A percentile compares a stretch with the other conserved stretches of the same genome.
Evolutionary conservation across 1,140 invertebrate genomes (phyloP).

Genomic region (Goniozus legneri): DNA sequence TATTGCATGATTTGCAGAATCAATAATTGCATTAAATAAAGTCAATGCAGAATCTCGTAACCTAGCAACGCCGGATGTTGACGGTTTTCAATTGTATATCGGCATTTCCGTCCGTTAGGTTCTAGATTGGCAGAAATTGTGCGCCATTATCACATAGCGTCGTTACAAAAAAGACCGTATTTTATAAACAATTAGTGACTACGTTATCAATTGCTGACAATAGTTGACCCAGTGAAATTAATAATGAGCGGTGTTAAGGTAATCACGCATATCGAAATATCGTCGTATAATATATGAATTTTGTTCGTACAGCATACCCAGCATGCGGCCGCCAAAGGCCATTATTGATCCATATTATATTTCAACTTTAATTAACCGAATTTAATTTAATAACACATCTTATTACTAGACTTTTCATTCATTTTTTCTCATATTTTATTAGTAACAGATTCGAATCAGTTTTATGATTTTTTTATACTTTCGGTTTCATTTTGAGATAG

Average conservation of each 20-base stretch:
- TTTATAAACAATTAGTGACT: constrained; percentile 8
- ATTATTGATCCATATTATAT: constrained; percentile 26
- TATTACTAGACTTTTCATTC: not conserved
- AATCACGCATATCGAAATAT: constrained; percentile 5
- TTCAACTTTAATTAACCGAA: not conserved
- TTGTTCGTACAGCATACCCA: too few relatives aligned
- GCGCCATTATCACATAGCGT: constrained; percentile 26
- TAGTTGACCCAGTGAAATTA: not conserved
- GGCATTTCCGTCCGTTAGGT: constrained; percentile 18
- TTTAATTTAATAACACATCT: not conserved
- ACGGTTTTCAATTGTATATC: constrained; percentile 18
- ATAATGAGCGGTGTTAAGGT: constrained; percentile 39
- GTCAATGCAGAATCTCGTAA: constrained; percentile 3
- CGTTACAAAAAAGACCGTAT: constrained; percentile 15
- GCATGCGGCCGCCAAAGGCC: constrained; percentile 14
- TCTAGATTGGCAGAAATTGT: constrained; percentile 14
- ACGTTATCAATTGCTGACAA: constrained; percentile 7
- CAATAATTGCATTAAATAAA: too few relatives aligned
- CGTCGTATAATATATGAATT: not conserved
- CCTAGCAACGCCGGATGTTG: constrained; percentile 31
- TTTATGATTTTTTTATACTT: not conserved
- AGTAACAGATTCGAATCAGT: not conserved
- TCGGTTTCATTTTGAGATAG: not conserved
- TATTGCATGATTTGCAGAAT: too few relatives aligned
- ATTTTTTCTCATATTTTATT: not conserved